These are phyloP conservation scores for Eulemur mongoz DNA, from an alignment of 2,797 vertebrate species.

Conservation along the genomic window DNA sequence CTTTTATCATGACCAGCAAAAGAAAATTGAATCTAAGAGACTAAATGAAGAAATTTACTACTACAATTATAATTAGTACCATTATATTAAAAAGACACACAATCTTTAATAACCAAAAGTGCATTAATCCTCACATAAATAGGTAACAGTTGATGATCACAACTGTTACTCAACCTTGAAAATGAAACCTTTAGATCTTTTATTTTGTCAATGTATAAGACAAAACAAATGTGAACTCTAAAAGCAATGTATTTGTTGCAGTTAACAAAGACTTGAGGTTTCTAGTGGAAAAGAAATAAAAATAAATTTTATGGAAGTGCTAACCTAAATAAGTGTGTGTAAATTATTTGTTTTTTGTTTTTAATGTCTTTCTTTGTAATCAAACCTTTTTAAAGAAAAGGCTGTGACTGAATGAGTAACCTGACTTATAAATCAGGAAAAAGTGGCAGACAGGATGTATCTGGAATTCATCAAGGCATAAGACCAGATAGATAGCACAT, in stretches of 20 bases:
- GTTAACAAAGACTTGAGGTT: not conserved
- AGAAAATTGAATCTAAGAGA: conserved; percentile 33
- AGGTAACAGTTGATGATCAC: not conserved
- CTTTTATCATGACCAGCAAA: conserved; percentile 17
- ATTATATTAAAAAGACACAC: conserved; percentile 51
- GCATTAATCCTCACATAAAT: conserved; percentile 27
- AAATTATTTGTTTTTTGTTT: not conserved
- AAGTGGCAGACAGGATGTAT: not conserved
- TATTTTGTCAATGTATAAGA: not conserved
- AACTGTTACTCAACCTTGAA: conserved; percentile 27
- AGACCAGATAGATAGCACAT: not conserved
- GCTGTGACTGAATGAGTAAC: not conserved
- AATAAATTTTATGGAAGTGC: not conserved
- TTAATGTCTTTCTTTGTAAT: not conserved
- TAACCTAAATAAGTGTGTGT: not conserved
- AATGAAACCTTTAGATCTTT: not conserved
- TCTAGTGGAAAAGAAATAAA: conserved; percentile 25
- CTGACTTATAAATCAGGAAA: not conserved
- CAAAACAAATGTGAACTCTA: conserved; percentile 13
- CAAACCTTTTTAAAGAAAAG: not conserved
- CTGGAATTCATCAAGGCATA: not conserved
- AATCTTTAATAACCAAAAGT: conserved; percentile 47
- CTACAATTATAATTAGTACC: conserved; percentile 33
- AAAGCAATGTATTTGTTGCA: not conserved
- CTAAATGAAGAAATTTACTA: conserved; percentile 26